Percentiles rank a stretch among this genome's conserved stretches.
Evolutionary conservation across 2,113 vertebrate genomes (phyloP).

Genomic region (Ammodytes dubius): DNA sequence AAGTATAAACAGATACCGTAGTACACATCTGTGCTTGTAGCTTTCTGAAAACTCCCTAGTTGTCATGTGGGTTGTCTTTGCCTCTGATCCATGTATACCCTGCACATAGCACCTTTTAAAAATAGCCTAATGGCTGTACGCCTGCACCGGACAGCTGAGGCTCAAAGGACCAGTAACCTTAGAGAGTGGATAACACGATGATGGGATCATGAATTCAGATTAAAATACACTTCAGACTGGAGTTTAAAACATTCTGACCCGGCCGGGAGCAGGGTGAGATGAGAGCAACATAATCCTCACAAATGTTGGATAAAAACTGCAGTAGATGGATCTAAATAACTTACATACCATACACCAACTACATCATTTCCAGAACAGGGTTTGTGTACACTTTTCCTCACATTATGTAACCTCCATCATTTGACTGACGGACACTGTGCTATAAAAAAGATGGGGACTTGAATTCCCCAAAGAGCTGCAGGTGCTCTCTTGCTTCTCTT

Average conservation of each 20-base stretch:
- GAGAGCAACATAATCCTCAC: background rate
- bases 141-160: constrained; percentile 48
- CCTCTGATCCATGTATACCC: constrained; percentile 22
- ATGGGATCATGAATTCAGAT: constrained; percentile 52
- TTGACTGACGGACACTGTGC: background rate
- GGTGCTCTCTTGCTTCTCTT: constrained; percentile 16
- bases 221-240: constrained; percentile 45
- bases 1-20: background rate
- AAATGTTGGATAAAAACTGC: background rate
- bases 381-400: background rate
- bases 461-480: constrained; percentile 8
- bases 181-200: constrained; percentile 51
- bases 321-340: background rate
- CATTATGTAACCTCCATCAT: background rate
- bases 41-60: background rate
- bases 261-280: background rate
- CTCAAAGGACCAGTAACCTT: constrained; percentile 42
- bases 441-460: constrained; percentile 7
- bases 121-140: constrained; percentile 34
- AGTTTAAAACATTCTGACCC: constrained; percentile 48
- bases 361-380: background rate
- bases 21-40: background rate
- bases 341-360: background rate
- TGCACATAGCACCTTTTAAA: constrained; percentile 26
- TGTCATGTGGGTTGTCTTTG: constrained; percentile 15